Base-by-base conservation (phyloP, 1,140 invertebrate genomes). In the Eufriesea mexicana region DNA sequence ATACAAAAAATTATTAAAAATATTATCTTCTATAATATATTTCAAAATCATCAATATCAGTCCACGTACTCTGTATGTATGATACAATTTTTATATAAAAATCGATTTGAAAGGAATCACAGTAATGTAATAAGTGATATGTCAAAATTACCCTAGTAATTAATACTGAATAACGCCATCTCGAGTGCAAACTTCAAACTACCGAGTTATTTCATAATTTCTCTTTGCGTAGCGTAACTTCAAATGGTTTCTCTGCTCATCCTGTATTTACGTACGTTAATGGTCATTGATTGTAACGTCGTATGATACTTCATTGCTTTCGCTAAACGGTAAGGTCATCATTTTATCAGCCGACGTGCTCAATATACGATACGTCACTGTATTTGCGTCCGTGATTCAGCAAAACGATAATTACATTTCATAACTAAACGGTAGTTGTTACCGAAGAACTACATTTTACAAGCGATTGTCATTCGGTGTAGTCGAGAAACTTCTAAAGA, bases 351-450 rank as follows among this genome's bases (percentile, higher is more conserved):
- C 6, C 4, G 7, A 76, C 59, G 45, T 23, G 20, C 28, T 35
- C 5, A 2, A 68, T 49, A 66, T 10, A 55, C 6, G 4, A 45
- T 76, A 76, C 54, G 59, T 62, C 68, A 66, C 28, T 51, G 16
- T 51, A 66, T 82, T 59, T 67, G 62, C 28, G n/a, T 49, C 57
- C 77, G 87, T 92, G 91, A 92, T 89, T 92, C 91, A 92, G 90
- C 91, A 90, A 68, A 91, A 89, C 54, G 75, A 64, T 51, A 83
- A 79, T 75, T 79, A 14, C 49, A 67, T 49, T 9, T 71, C 51
- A 25, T 14, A 49, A 79, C 4, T 42, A 35, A 59, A 16, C 51
- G 5, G 45, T 73, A 91, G 84, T 20, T 54, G 23, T n/a, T 62
- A 20, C 62, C 7, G 54, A 5, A 4, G 10, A 57, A 6, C 25